Evolutionary conservation across 2,113 vertebrate species (phyloP), one percentile per base, ranked within the genome.

Genomic region (Rhinolophus ferrumequinum): DNA sequence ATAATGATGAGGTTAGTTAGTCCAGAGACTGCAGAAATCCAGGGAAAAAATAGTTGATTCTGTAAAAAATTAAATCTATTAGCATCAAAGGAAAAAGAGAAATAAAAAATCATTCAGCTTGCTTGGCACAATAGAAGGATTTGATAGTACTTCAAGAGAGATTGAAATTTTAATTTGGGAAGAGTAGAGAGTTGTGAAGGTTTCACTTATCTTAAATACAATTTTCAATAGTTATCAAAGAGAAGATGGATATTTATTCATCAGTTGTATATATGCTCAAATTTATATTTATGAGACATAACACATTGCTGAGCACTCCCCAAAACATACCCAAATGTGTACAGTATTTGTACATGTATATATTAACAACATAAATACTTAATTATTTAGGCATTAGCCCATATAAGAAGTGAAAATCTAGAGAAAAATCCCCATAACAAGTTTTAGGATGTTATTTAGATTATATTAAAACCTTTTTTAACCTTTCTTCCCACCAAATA

Each of bases 181-280:
- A 30, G 21, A 38, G 15, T 54, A 2, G 2, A 80, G 24, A 56
- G 5, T 33, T 90, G 33, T 87, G 15, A 81, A 38, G 7, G 77
- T 90, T 69, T 7, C 9, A 35, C 2, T 90, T 54, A 83, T 24
- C 16, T 83, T 47, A 33, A 64, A 22, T 30, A 50, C 18, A 0
- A 0, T 21, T 70, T 67, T 88, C 56, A 75, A n/a, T 5, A 80
- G 8, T 76, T 26, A 44, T 56, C 26, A 47, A 73, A 66, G 38
- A 50, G 38, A 85, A 96, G 50, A 38, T 62, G 8, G 44, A 22
- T 58, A 69, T 93, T 82, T 88, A n/a, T 73, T n/a, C 2, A n/a
- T 83, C 28, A 54, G 24, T 54, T 14, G 66, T 22, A 38, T 54
- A 38, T 21, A 47, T 35, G 70, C 1, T 67, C 2, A 66, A 15